Evolutionary conservation across 2,797 vertebrate genomes (phyloP).

Genomic region (Oryzias dopingdopingensis): DNA sequence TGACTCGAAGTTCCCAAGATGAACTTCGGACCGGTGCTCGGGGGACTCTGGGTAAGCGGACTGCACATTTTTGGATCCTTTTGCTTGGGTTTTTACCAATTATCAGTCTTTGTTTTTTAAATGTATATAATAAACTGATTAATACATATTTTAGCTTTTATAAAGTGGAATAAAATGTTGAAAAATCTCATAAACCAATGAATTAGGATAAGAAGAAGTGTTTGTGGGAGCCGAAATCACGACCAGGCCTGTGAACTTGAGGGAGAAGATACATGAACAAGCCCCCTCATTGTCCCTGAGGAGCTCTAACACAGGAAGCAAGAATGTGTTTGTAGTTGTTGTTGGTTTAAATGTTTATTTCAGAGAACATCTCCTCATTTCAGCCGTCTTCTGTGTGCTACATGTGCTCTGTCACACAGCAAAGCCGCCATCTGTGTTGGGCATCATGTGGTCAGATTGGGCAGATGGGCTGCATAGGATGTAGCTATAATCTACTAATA

Average conservation of each 20-base stretch:
- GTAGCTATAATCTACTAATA: constrained; percentile 40
- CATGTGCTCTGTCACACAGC: constrained; percentile 51
- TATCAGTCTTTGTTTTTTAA: too few species aligned
- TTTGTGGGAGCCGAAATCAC: constrained; percentile 37
- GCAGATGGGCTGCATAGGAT: constrained; percentile 55
- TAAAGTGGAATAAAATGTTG: too few species aligned
- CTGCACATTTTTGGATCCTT: not conserved
- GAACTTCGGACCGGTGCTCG: constrained; percentile 64
- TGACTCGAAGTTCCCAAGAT: constrained; percentile 67
- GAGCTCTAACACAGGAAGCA: constrained; percentile 38
- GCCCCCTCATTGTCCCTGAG: constrained; percentile 50
- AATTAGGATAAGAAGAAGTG: too few species aligned
- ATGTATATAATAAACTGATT: too few species aligned
- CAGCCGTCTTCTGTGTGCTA: constrained; percentile 5
- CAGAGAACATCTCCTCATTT: constrained; percentile 3
- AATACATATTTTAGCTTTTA: too few species aligned
- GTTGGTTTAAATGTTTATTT: constrained; percentile 38
- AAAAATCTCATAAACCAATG: too few species aligned
- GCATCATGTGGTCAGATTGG: constrained; percentile 67
- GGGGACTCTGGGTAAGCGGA: constrained; percentile 62
- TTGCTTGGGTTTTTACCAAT: too few species aligned
- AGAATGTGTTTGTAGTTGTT: constrained; percentile 39
- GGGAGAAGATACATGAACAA: constrained; percentile 45
- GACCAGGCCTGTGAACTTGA: constrained; percentile 43
- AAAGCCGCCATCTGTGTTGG: constrained; percentile 65